Evolutionary conservation across 2,888 invertebrate species (phyloP).

Genomic region (Chydorus sphaericus): DNA sequence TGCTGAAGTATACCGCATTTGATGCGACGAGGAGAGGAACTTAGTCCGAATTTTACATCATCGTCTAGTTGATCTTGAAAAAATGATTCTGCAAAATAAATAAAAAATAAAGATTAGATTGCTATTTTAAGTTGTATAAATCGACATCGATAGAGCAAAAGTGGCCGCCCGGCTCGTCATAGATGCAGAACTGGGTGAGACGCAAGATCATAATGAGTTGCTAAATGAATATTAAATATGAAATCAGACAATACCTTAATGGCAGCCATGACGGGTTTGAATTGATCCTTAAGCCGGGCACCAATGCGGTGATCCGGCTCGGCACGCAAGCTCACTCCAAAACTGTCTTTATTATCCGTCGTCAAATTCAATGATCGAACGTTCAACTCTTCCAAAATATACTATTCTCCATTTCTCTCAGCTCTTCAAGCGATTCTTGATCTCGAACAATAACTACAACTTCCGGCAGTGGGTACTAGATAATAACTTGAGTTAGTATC

Average conservation of each 20-base stretch:
- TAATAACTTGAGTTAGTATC: slow-evolving; percentile 16
- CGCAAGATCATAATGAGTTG: too few species aligned
- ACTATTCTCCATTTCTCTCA: slow-evolving; percentile 61
- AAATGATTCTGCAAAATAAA: too few species aligned
- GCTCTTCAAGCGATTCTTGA: slow-evolving; percentile 54
- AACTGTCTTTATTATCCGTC: slow-evolving; percentile 78
- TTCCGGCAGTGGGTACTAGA: slow-evolving; percentile 78
- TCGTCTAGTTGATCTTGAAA: slow-evolving; percentile 54
- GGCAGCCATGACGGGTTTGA: slow-evolving; percentile 68
- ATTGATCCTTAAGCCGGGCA: slow-evolving; percentile 70
- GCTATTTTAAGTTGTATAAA: too few species aligned
- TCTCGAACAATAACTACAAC: slow-evolving; percentile 89
- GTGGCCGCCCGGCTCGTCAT: too few species aligned
- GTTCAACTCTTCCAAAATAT: slow-evolving; percentile 86
- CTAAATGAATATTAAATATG: too few species aligned
- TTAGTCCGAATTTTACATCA: slow-evolving; percentile 31
- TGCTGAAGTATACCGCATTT: slow-evolving; percentile 61
- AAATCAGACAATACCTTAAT: slow-evolving; percentile 41
- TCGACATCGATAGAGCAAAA: too few species aligned
- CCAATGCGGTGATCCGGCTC: slow-evolving; percentile 95
- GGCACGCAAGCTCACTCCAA: slow-evolving; percentile 76
- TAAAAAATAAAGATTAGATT: too few species aligned
- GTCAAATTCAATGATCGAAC: slow-evolving; percentile 69
- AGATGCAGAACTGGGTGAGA: too few species aligned
- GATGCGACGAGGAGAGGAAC: slow-evolving; percentile 39